These are phyloP conservation scores for Lontra canadensis DNA, from an alignment of 2,113 vertebrate species.

Conservation along the genomic window DNA sequence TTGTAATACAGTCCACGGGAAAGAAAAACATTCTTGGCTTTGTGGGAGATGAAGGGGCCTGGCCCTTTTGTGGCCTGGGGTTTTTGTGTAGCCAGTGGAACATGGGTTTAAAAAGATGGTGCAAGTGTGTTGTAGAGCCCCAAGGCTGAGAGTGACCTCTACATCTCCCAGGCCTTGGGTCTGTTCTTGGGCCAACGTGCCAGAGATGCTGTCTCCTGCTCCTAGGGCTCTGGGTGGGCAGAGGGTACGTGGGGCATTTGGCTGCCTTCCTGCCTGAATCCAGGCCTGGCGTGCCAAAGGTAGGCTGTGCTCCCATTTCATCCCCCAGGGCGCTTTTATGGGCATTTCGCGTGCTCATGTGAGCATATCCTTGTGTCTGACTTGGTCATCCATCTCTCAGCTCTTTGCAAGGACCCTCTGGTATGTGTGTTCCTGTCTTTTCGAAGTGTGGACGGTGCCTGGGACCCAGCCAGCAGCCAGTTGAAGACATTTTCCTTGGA, in stretches of 20 bases:
- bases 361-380: not conserved
- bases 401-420: conserved; percentile 45
- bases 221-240: not conserved
- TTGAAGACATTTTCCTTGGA: conserved; percentile 46
- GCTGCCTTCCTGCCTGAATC: not conserved
- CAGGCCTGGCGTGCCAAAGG: not conserved
- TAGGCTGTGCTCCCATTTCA: not conserved
- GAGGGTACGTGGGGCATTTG: not conserved
- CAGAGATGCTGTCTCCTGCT: not conserved
- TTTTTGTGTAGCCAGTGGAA: not conserved
- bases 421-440: not conserved
- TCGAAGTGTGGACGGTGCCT: not conserved
- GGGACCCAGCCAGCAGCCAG: conserved; percentile 36
- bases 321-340: not conserved
- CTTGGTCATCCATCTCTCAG: conserved; percentile 29
- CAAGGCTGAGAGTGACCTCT: not conserved
- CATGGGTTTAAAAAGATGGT: not conserved
- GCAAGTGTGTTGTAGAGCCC: not conserved
- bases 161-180: not conserved
- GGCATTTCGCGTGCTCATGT: not conserved
- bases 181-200: not conserved
- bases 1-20: not conserved
- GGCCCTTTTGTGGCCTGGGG: not conserved
- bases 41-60: not conserved
- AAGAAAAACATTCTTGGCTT: not conserved